Evolutionary conservation across 1,140 invertebrate genomes (phyloP).

Genomic region (Eulimnadia texana): DNA sequence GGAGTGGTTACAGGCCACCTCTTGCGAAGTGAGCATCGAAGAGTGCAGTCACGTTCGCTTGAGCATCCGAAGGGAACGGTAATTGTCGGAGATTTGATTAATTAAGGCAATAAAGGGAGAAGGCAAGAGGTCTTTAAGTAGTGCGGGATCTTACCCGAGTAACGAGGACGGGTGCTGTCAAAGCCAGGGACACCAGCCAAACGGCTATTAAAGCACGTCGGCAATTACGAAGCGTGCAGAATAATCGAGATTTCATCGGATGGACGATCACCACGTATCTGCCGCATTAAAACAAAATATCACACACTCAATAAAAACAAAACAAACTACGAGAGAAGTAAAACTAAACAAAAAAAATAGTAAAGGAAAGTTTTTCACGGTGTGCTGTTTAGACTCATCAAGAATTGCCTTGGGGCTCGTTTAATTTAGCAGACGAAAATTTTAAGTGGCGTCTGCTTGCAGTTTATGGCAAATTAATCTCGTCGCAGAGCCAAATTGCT

Average conservation of each 20-base stretch:
- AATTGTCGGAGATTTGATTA: neutral
- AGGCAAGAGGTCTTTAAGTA: neutral
- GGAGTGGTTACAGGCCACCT: too few relatives aligned
- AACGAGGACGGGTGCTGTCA: slow-evolving; percentile 24
- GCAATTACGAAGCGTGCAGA: slow-evolving; percentile 28
- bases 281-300: slow-evolving; percentile 1
- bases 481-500: too few relatives aligned
- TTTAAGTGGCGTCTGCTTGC: too few relatives aligned
- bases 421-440: too few relatives aligned
- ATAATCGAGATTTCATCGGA: slow-evolving; percentile 28
- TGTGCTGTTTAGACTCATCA: too few relatives aligned
- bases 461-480: too few relatives aligned
- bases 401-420: too few relatives aligned
- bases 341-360: neutral
- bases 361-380: too few relatives aligned
- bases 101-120: neutral
- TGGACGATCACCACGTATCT: slow-evolving; percentile 30
- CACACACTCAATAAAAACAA: neutral
- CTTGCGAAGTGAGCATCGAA: too few relatives aligned
- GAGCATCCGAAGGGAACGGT: neutral
- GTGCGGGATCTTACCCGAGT: slow-evolving; percentile 21
- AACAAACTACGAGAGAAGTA: neutral
- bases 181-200: slow-evolving; percentile 25
- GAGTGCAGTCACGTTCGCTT: too few relatives aligned
- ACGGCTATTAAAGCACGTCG: slow-evolving; percentile 24